These are phyloP conservation scores for Tromatobia lineatoria DNA, from an alignment of 2,888 invertebrate species.

Conservation along the genomic window DNA sequence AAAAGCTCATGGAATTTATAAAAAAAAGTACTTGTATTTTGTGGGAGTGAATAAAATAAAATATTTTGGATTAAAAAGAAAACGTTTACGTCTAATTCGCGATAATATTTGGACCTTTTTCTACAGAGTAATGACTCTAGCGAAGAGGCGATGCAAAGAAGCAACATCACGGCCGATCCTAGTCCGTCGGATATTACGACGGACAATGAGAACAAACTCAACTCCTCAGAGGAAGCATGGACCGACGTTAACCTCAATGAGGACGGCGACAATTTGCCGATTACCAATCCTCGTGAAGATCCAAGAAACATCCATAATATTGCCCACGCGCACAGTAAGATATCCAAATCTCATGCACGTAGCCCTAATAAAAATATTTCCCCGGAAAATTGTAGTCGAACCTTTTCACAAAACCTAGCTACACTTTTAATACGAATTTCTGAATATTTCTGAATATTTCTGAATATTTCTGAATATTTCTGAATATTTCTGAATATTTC, in stretches of 20 bases:
- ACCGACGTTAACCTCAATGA: constrained; percentile 97
- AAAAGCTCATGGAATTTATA: too few relatives aligned
- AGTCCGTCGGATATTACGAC: constrained; percentile 84
- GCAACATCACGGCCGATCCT: constrained; percentile 82
- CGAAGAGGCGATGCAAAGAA: constrained; percentile 88
- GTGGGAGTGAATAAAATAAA: not conserved
- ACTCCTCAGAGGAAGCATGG: constrained; percentile 93
- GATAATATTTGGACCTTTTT: constrained; percentile 53
- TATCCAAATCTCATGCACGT: not conserved
- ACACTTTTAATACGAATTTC: too few relatives aligned
- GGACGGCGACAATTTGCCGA: constrained; percentile 88
- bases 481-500: too few relatives aligned
- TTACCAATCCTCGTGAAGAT: constrained; percentile 86
- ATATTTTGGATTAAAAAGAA: not conserved
- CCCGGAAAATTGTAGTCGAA: not conserved
- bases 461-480: too few relatives aligned
- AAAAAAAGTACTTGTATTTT: not conserved
- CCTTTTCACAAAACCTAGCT: too few relatives aligned
- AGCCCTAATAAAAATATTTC: not conserved
- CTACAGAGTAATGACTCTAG: constrained; percentile 94
- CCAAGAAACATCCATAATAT: constrained; percentile 88
- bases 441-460: too few relatives aligned
- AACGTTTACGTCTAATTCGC: not conserved
- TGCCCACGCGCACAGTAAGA: constrained; percentile 86
- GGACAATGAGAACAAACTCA: constrained; percentile 84